These are phyloP conservation scores for Rhinogobius similis DNA, from an alignment of 2,113 vertebrate species.

Conservation along the genomic window DNA sequence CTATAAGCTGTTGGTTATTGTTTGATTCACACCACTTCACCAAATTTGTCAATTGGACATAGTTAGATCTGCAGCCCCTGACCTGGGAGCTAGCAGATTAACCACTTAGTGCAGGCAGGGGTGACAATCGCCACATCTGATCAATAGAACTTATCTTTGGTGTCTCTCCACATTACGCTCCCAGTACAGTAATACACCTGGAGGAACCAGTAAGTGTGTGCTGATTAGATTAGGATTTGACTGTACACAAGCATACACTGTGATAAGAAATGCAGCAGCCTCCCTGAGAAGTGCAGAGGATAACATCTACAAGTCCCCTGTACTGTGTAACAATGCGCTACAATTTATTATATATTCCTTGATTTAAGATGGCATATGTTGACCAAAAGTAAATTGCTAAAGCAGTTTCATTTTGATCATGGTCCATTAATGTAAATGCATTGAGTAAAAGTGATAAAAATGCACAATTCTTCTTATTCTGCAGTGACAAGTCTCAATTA, in stretches of 20 bases:
- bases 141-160: constrained; percentile 74
- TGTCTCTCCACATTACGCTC: constrained; percentile 58
- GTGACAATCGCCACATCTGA: constrained; percentile 71
- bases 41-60: constrained; percentile 60
- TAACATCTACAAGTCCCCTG: constrained; percentile 49
- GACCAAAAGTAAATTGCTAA: not conserved
- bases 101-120: constrained; percentile 61
- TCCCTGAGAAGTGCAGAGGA: constrained; percentile 67
- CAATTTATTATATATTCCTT: not conserved
- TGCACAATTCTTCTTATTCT: not conserved
- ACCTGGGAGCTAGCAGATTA: constrained; percentile 71
- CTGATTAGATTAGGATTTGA: constrained; percentile 70
- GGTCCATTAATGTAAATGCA: not conserved
- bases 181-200: constrained; percentile 69
- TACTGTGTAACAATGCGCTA: constrained; percentile 22
- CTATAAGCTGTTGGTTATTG: constrained; percentile 6
- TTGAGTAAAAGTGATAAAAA: not conserved
- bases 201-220: constrained; percentile 60
- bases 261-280: constrained; percentile 64
- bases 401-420: not conserved
- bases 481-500: not conserved
- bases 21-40: constrained; percentile 44
- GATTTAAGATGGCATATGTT: not conserved
- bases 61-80: constrained; percentile 51
- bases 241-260: constrained; percentile 56